Percentiles rank a stretch among this genome's conserved stretches.
Evolutionary conservation across 1,140 invertebrate species (phyloP).

Genomic region (Nephotettix cincticeps): DNA sequence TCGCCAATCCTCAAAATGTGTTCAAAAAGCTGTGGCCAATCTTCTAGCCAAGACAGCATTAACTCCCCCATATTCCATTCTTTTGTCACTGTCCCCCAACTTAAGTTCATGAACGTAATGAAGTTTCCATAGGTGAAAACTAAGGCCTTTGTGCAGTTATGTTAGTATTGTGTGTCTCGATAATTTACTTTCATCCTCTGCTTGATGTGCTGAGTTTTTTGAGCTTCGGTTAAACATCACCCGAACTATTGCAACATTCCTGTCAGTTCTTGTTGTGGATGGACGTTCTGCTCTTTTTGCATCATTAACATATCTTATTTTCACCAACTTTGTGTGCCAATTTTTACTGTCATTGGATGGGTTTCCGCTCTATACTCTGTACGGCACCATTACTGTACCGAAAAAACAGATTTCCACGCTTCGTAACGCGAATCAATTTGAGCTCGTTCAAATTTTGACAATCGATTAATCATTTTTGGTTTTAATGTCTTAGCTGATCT

Average conservation of each 20-base stretch:
- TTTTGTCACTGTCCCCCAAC: not conserved
- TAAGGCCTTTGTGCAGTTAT: not conserved
- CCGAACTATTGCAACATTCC: not conserved
- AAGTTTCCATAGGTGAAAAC: not conserved
- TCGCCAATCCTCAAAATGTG: not conserved
- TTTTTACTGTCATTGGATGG: not conserved
- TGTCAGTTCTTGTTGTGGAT: not conserved
- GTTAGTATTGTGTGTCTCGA: not conserved
- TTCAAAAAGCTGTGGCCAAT: not conserved
- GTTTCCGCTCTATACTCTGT: not conserved
- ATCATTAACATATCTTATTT: not conserved
- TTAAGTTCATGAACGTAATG: not conserved
- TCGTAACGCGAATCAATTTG: not conserved
- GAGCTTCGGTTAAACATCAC: not conserved
- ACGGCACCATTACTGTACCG: not conserved
- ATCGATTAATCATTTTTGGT: not conserved
- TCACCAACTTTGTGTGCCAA: not conserved
- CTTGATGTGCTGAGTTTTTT: not conserved
- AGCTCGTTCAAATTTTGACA: not conserved
- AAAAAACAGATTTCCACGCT: not conserved
- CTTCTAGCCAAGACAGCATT: not conserved
- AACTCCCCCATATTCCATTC: not conserved
- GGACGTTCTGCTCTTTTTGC: not conserved
- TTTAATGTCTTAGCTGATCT: not conserved
- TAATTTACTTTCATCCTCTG: not conserved